Conservation (phyloP, 2,888 invertebrate genomes). For the Habroteleia sp. region DNA sequence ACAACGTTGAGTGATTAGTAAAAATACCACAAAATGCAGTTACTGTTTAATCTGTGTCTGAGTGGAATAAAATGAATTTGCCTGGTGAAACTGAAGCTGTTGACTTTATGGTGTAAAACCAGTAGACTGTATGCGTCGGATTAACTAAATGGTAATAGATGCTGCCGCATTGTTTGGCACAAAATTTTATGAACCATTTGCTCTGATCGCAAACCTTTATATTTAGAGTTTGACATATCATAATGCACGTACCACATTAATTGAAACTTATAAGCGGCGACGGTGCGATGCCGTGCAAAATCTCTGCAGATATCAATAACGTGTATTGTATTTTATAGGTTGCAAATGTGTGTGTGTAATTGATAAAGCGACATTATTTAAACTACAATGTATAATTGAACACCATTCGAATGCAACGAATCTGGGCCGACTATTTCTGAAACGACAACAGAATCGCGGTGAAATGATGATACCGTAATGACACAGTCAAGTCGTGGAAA, state of each 20-base stretch:
- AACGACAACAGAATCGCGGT: slow-evolving; percentile 31
- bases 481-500: slow-evolving; percentile 41
- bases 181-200: slow-evolving; percentile 34
- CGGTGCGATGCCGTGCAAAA: slow-evolving; percentile 42
- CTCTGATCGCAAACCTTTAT: slow-evolving; percentile 34
- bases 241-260: slow-evolving; percentile 49
- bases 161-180: slow-evolving; percentile 7
- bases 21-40: too few species aligned
- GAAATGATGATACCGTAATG: slow-evolving; percentile 28
- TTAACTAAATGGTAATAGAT: slow-evolving; percentile 17
- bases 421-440: slow-evolving; percentile 51
- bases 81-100: slow-evolving; percentile 1
- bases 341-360: slow-evolving; percentile 35
- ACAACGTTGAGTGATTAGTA: too few species aligned
- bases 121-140: too few species aligned
- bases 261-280: slow-evolving; percentile 48
- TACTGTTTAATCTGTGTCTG: too few species aligned
- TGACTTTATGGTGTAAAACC: slow-evolving; percentile 13
- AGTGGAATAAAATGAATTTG: too few species aligned
- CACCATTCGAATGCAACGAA: slow-evolving; percentile 28
- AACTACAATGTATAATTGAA: slow-evolving; percentile 48
- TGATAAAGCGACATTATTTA: slow-evolving; percentile 57
- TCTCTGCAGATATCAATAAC: slow-evolving; percentile 36
- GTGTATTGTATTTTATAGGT: slow-evolving; percentile 47
- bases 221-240: slow-evolving; percentile 26